Base-by-base conservation (phyloP, 2,113 vertebrate genomes). In the Apaloderma vittatum region DNA sequence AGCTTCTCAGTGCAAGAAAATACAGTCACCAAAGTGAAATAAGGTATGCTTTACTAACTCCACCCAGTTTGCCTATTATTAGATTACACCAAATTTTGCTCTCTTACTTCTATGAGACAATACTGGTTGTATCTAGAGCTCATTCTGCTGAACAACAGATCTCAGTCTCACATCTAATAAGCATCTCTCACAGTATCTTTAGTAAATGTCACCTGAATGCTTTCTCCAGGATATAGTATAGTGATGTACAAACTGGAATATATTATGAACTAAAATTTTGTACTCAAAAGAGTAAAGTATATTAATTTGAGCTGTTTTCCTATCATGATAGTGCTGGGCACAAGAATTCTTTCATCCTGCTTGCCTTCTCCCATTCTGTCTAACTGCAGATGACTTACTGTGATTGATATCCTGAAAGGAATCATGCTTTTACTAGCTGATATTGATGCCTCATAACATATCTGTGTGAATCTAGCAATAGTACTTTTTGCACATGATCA, bases 1-100 rank as follows among this genome's bases (percentile, higher is more conserved):
- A 94, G 65, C 55, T 94, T 93, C 68, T 79, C 70, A 72, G 45
- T 61, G 70, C 58, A 95, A 91, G 52, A 66, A 86, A 95, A 80
- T 61, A 61, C 46, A 85, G 48, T 54, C 9, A 30, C 40, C 26
- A 57, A 65, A 90, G 45, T 1, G 7, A 96, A 92, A 84, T 36
- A 29, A 75, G 81, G 68, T 58, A 77, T 48, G n/a, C 54, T 87
- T 76, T 52, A 48, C 48, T 75, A 94, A 80, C 48, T 81, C 70
- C 96, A 45, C 52, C 72, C 87, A 86, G 65, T 49, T 86, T 90
- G 57, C 76, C 70, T 91, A 3, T 23, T 67, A 54, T 95, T 82
- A 76, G 23, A 71, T 96, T 93, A 84, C 83, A 75, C 15, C 26
- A 71, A 59, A 49, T 81, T 90, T 70, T 84, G 20, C 34, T 94